phyloP scores from a whole-genome alignment of 2,888 invertebrate genomes.

The Euproctis similis region DNA sequence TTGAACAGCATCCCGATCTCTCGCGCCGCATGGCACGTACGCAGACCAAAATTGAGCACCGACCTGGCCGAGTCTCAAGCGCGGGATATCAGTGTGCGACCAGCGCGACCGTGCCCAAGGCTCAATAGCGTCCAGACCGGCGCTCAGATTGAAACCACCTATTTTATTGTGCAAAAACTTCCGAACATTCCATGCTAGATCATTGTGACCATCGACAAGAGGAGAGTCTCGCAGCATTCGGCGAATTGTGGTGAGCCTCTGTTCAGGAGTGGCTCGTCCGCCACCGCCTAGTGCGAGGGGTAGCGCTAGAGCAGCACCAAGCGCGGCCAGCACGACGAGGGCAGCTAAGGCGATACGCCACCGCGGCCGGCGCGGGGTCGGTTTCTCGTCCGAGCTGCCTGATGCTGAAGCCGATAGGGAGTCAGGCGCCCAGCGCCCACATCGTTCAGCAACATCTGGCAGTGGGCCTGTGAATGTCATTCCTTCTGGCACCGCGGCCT shows the following conservation, averaged over 20 bases:
- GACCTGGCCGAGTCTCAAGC: constrained; percentile 86
- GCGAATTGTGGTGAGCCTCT: constrained; percentile 79
- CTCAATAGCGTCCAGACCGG: constrained; percentile 79
- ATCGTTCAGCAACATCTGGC: constrained; percentile 71
- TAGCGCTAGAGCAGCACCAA: constrained; percentile 75
- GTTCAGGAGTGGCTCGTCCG: constrained; percentile 73
- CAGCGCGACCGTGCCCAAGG: constrained; percentile 91
- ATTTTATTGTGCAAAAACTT: constrained; percentile 91
- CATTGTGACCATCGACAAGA: constrained; percentile 88
- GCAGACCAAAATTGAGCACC: constrained; percentile 96
- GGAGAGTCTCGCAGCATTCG: constrained; percentile 81
- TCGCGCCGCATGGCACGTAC: constrained; percentile 89
- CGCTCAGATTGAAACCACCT: constrained; percentile 79
- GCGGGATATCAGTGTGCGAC: constrained; percentile 95
- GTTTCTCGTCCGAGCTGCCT: constrained; percentile 70
- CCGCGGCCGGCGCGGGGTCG: constrained; percentile 68
- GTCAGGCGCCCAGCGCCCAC: constrained; percentile 70
- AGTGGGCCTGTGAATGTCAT: constrained; percentile 71
- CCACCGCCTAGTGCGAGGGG: constrained; percentile 72
- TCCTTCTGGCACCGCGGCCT: constrained; percentile 69
- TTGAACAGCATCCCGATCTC: constrained; percentile 89
- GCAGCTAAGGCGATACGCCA: constrained; percentile 77
- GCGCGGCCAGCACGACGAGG: constrained; percentile 74
- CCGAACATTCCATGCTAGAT: constrained; percentile 91
- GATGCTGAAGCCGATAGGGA: constrained; percentile 67